Conservation (phyloP, 2,113 vertebrate species). For the Delphinapterus leucas region DNA sequence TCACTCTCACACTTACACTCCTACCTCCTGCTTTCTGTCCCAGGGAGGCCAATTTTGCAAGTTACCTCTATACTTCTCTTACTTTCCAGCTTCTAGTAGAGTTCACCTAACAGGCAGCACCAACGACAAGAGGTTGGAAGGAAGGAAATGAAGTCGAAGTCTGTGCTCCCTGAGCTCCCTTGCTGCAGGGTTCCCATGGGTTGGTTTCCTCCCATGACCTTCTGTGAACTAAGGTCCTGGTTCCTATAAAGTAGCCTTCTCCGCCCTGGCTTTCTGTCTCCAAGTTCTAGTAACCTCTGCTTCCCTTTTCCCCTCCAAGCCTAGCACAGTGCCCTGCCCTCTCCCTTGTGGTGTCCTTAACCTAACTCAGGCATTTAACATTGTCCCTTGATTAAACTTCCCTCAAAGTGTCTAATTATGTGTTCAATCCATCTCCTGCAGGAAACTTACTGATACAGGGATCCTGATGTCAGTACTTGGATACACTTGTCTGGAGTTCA, state of each 20-base stretch:
- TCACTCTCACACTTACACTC: neutral
- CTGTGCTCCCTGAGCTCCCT: accelerated
- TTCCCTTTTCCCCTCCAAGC: neutral
- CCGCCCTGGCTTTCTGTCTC: accelerated
- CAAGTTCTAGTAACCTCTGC: neutral
- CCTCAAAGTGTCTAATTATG: neutral
- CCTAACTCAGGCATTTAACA: neutral
- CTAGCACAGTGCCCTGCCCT: neutral
- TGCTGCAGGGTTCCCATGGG: neutral
- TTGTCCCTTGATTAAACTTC: neutral
- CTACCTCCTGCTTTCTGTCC: neutral
- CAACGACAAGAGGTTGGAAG: neutral
- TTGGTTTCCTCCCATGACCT: neutral
- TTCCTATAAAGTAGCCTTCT: neutral
- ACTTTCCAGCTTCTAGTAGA: neutral
- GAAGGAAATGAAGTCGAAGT: neutral
- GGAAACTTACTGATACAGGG: neutral
- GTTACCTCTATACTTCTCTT: accelerated
- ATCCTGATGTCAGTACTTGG: neutral
- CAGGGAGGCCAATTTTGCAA: neutral
- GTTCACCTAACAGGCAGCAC: neutral
- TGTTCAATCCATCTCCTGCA: neutral
- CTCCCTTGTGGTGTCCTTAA: neutral
- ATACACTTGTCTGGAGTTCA: neutral
- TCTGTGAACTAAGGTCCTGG: neutral